A percentile compares a stretch with the other conserved stretches of the same genome.
Conservation (phyloP, 2,797 vertebrate genomes). For the Taenioides sp. region DNA sequence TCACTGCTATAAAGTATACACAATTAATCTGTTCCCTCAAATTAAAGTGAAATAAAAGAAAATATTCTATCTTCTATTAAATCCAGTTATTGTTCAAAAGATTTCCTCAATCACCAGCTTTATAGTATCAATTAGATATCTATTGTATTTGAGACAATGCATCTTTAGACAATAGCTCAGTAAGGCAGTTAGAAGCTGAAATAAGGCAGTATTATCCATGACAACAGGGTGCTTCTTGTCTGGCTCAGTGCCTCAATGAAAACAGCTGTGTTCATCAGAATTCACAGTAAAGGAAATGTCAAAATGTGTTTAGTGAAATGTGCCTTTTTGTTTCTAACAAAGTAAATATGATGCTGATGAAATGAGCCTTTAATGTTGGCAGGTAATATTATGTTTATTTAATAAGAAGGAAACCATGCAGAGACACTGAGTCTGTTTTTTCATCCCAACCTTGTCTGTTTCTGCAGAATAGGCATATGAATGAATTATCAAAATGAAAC, state of each 20-base stretch:
- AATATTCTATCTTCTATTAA: not conserved
- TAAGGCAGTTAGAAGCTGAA: constrained; percentile 5
- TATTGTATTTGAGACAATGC: constrained; percentile 10
- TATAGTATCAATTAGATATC: constrained; percentile 11
- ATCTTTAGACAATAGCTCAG: constrained; percentile 5
- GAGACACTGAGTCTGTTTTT: constrained; percentile 11
- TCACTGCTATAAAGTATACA: constrained; percentile 13
- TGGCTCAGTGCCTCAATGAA: not conserved
- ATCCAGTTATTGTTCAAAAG: constrained; percentile 7
- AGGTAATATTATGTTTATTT: constrained; percentile 28
- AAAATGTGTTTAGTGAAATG: constrained; percentile 18
- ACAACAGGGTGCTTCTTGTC: not conserved
- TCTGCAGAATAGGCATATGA: constrained; percentile 12
- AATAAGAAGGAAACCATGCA: constrained; percentile 26
- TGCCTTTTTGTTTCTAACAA: constrained; percentile 18
- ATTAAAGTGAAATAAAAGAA: constrained; percentile 1
- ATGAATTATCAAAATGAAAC: constrained; percentile 26
- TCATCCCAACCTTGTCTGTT: constrained; percentile 1
- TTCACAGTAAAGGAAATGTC: constrained; percentile 15
- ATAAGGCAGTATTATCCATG: not conserved
- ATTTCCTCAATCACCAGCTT: constrained; percentile 3
- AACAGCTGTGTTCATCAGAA: constrained; percentile 26
- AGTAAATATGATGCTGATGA: constrained; percentile 13
- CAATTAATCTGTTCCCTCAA: not conserved
- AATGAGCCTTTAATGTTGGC: constrained; percentile 26